Evolutionary conservation across 2,888 invertebrate species (phyloP), one percentile per base, ranked within the genome.

Genomic region (Tinea semifulvella): DNA sequence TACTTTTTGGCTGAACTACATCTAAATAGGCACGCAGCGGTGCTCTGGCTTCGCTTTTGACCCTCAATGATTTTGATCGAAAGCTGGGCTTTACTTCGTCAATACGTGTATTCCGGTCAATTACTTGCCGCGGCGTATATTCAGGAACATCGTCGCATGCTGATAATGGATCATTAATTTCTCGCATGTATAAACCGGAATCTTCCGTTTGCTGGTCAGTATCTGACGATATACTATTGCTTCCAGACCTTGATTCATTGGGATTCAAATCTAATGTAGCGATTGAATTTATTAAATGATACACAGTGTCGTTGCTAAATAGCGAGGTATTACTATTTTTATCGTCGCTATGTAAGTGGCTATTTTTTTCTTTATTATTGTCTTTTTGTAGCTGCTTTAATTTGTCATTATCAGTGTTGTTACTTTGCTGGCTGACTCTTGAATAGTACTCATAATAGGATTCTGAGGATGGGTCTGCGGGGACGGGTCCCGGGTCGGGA

Each of bases 401-500:
- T 55, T 79, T 80, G 61, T 79, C 77, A 49, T 69, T 79, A 52
- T 80, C 79, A 3, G 77, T 77, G 47, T 77, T 76, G 58, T 81
- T 80, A 48, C 71, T 76, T 59, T 81, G 82, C 53, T 82, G 82
- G 50, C 69, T 82, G 19, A 82, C 72, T 63, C 81, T 65, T 47
- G 82, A 79, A 54, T 82, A 82, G 53, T 82, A 82, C 52, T 82
- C 80, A 46, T 82, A 82, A 50, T 81, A 82, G 20, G 80, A 79
- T 57, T 82, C 82, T 17, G 79, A 74, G 6, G 69, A 68, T 16
- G 81, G 81, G 50, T 81, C 82, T 20, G 65, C 64, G 5, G 77
- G 80, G 26, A 75, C 75, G 3, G 77, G 75, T 1, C 76, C 80
- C 11, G 77, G 79, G 48, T 81, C 81, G 4, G 81, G 81, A 44